Percentiles rank a stretch among this genome's conserved stretches.
phyloP scores from a whole-genome alignment of 1,140 invertebrate species.

The Trachymyrmex septentrionalis region DNA sequence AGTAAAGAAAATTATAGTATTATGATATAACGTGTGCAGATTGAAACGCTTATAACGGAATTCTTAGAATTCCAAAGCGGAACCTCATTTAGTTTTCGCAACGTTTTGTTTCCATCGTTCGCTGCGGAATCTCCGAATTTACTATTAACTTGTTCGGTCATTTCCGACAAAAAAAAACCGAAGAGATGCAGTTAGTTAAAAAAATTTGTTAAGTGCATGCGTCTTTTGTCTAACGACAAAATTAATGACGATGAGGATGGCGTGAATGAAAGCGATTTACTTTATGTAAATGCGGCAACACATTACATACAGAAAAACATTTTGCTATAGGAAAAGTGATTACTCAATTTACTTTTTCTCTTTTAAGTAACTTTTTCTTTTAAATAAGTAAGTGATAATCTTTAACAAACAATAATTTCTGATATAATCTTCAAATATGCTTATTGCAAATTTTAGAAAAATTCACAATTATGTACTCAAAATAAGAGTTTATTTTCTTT shows the following conservation, averaged over 20 bases:
- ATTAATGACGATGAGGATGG: not conserved
- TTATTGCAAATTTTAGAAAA: too few relatives aligned
- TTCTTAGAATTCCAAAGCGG: not conserved
- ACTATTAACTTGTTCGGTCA: not conserved
- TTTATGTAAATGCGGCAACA: constrained; percentile 1
- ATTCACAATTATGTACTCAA: too few relatives aligned
- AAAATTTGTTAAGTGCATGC: not conserved
- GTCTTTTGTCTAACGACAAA: not conserved
- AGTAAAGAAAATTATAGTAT: not conserved
- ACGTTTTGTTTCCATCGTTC: constrained; percentile 5
- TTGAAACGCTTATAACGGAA: not conserved
- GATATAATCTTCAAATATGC: too few relatives aligned
- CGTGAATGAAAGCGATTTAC: not conserved
- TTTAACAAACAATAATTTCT: too few relatives aligned
- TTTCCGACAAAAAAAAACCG: too few relatives aligned
- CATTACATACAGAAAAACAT: not conserved
- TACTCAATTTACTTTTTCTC: too few relatives aligned
- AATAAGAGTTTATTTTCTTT: too few relatives aligned
- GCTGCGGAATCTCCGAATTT: not conserved
- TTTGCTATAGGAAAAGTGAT: too few relatives aligned
- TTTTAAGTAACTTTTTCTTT: too few relatives aligned
- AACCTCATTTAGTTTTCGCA: not conserved
- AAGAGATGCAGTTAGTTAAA: not conserved
- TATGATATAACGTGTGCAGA: not conserved
- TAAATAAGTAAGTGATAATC: too few relatives aligned